Conservation (phyloP, 2,113 vertebrate genomes). For the Corythoichthys intestinalis region DNA sequence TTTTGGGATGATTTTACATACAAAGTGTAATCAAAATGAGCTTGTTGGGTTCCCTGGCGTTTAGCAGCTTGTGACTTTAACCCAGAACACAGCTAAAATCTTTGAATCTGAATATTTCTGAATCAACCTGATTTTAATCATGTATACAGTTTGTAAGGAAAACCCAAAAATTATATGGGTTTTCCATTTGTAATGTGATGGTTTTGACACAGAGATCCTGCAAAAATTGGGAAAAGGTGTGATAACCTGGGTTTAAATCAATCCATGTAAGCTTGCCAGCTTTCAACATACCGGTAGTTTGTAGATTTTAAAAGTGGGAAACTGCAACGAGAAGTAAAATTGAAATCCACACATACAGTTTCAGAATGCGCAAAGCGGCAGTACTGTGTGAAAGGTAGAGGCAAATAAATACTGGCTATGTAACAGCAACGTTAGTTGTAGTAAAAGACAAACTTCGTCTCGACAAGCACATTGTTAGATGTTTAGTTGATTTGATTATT, state of each 20-base stretch:
- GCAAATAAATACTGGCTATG: not conserved
- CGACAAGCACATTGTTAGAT: not conserved
- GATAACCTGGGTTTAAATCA: too few relatives aligned
- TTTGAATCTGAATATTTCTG: not conserved
- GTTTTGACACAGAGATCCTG: not conserved
- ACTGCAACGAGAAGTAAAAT: not conserved
- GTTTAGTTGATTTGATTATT: not conserved
- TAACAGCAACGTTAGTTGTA: not conserved
- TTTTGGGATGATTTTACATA: too few relatives aligned
- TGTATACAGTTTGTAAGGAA: not conserved
- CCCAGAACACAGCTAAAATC: not conserved
- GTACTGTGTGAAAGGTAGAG: not conserved
- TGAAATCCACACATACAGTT: not conserved
- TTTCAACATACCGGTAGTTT: not conserved
- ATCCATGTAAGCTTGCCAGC: too few relatives aligned
- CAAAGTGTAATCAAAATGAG: too few relatives aligned
- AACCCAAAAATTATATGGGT: too few relatives aligned
- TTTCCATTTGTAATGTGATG: too few relatives aligned
- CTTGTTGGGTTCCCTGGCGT: too few relatives aligned
- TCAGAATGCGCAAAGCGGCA: not conserved
- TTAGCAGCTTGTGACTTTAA: not conserved
- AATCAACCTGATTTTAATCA: not conserved
- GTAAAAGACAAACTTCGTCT: not conserved
- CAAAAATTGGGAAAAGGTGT: too few relatives aligned
- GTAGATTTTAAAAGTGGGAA: not conserved